These are phyloP conservation scores for Numida meleagris DNA, from an alignment of 2,113 vertebrate genomes.

Conservation along the genomic window DNA sequence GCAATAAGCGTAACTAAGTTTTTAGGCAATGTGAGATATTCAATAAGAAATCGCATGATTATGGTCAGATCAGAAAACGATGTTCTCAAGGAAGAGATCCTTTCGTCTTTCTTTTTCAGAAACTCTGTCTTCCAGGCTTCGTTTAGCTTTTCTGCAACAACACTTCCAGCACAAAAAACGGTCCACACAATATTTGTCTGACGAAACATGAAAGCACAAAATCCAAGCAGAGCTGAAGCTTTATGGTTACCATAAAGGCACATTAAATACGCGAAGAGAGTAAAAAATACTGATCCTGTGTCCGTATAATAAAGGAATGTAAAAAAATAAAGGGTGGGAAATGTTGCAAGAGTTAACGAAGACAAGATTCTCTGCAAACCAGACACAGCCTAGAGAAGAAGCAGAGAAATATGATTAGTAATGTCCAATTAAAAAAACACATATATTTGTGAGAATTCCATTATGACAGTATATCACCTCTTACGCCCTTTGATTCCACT, in stretches of 20 bases:
- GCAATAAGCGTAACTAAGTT: slow-evolving; percentile 75
- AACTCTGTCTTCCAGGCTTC: slow-evolving; percentile 87
- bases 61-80: slow-evolving; percentile 75
- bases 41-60: slow-evolving; percentile 77
- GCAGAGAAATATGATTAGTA: slow-evolving; percentile 46
- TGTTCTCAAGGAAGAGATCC: slow-evolving; percentile 70
- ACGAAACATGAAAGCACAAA: slow-evolving; percentile 92
- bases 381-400: slow-evolving; percentile 77
- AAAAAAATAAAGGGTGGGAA: slow-evolving; percentile 97
- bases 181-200: slow-evolving; percentile 97
- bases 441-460: background rate
- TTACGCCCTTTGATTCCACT: background rate
- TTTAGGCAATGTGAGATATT: slow-evolving; percentile 72
- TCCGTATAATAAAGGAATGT: slow-evolving; percentile 98
- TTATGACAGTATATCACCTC: background rate
- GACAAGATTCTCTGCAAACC: slow-evolving; percentile 85
- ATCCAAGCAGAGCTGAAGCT: slow-evolving; percentile 88
- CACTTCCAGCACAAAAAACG: slow-evolving; percentile 88
- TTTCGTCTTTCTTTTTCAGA: slow-evolving; percentile 89
- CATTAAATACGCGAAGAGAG: slow-evolving; percentile 96
- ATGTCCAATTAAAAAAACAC: background rate
- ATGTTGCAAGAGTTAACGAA: slow-evolving; percentile 85
- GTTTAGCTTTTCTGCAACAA: slow-evolving; percentile 85
- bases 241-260: slow-evolving; percentile 92
- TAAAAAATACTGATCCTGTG: slow-evolving; percentile 93